Evolutionary conservation across 2,113 vertebrate species (phyloP), one percentile per base, ranked within the genome.

Genomic region (Sarotherodon lohbergeri): DNA sequence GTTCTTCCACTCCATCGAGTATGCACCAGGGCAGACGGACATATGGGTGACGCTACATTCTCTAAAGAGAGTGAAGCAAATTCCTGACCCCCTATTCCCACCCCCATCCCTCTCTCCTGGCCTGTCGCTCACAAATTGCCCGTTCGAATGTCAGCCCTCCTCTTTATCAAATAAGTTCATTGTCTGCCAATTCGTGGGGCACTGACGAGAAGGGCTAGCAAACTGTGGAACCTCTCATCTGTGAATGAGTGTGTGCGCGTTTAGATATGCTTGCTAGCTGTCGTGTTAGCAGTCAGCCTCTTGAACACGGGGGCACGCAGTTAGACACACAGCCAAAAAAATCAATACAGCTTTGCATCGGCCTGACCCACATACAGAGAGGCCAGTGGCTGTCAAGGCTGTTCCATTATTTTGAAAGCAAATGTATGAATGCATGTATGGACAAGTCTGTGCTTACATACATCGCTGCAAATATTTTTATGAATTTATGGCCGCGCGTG

Each of bases 261-360:
- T 41, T 80, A 73, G 54, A 89, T 85, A 57, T 66, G 80, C 83
- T 89, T 12, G 82, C 84, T 88, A 80, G 87, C 88, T 90, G 91
- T 85, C 83, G 46, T 92, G 90, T 92, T 88, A 91, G 91, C 84
- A 43, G 87, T 91, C 91, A 91, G 90, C 66, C 89, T 88, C 91
- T 86, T 94, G 63, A 91, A 93, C 93, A 87, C 50, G 88, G 92
- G 88, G 55, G 85, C 93, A 83, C 90, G 91, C 91, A 94, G 91
- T 90, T 93, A 90, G 92, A 93, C 92, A 84, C 86, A 90, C 76
- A 89, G 88, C 73, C 88, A 80, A 91, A 95, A 91, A 96, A 96
- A 97, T 96, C 96, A 94, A 97, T 97, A 96, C 83, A 90, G 95
- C 95, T 96, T 96, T 95, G 94, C 94, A 93, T 94, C 86, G 88